Evolutionary conservation across 2,113 vertebrate genomes (phyloP), one percentile per base, ranked within the genome.

Genomic region (Connochaetes taurinus): DNA sequence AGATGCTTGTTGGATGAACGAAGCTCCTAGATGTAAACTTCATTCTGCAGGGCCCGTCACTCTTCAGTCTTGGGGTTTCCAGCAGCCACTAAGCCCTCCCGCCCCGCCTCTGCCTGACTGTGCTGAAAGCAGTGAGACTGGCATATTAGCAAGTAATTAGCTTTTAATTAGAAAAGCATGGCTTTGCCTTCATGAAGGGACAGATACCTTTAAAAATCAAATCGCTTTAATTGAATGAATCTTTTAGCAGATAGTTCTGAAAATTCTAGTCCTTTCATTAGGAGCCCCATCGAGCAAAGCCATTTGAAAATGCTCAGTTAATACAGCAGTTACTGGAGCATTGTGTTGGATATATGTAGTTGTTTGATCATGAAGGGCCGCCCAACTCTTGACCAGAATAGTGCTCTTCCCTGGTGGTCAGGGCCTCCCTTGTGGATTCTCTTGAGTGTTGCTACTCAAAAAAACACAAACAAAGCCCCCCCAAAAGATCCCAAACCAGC

Each of bases 151-250:
- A 90, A 97, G 88, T 96, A 97, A 97, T 98, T 97, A 98, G 87
- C 98, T 97, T 96, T 97, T 98, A 98, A 98, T 98, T 98, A 98
- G 94, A 92, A 84, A 95, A 94, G 83, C 3, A 27, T 23, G 58
- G 89, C 64, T 95, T 98, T 98, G 98, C 97, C 95, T 98, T 82
- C 96, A 92, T 43, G 78, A 89, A 98, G 95, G 96, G 93, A 92
- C 94, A 98, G 97, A 98, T 98, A 97, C 97, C 98, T 98, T 97
- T 98, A 97, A 89, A 98, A 98, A 95, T 31, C 25, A 57, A 97
- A 93, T 97, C 23, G 40, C 64, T 96, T 97, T 98, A 98, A 98
- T 98, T 98, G 97, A 98, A 98, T 85, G 97, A 96, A 96, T 97
- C 90, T 96, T 98, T 98, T 96, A 95, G 64, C 43, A 97, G 82